A percentile compares a stretch with the other conserved stretches of the same genome.
phyloP scores from a whole-genome alignment of 2,888 invertebrate species.

The Galerucella calmariensis region DNA sequence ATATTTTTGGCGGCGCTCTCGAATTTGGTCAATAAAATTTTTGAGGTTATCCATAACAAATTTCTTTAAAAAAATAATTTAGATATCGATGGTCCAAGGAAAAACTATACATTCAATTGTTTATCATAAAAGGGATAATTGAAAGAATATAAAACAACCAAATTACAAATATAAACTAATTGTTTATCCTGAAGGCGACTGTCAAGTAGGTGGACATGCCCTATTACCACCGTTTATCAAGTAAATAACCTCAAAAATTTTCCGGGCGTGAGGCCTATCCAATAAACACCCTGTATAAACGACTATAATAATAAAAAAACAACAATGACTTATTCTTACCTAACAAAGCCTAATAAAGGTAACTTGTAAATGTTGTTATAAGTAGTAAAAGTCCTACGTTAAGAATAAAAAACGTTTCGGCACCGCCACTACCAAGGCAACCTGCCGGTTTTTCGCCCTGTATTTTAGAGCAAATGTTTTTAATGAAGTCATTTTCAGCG shows the following conservation, averaged over 20 bases:
- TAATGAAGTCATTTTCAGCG: slow-evolving; percentile 47
- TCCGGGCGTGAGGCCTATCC: not conserved
- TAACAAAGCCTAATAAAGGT: slow-evolving; percentile 44
- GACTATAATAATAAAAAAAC: slow-evolving; percentile 38
- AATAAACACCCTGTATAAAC: slow-evolving; percentile 33
- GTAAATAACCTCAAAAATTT: slow-evolving; percentile 14
- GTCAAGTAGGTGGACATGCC: no score
- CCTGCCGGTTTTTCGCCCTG: slow-evolving; percentile 47
- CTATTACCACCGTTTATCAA: not conserved
- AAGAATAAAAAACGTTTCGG: slow-evolving; percentile 31
- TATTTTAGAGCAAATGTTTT: slow-evolving; percentile 46
- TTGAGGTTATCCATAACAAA: slow-evolving; percentile 1
- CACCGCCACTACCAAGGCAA: slow-evolving; percentile 37
- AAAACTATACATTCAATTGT: no score
- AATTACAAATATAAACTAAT: no score
- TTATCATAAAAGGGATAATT: no score
- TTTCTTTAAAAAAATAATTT: slow-evolving; percentile 2
- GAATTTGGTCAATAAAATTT: slow-evolving; percentile 12
- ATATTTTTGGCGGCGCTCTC: slow-evolving; percentile 26
- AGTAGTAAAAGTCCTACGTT: slow-evolving; percentile 38
- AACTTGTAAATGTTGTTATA: slow-evolving; percentile 38
- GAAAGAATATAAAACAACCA: no score
- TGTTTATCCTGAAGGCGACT: no score
- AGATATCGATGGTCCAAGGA: not conserved
- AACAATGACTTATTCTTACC: slow-evolving; percentile 34